Base-by-base conservation (phyloP, 2,113 vertebrate genomes). In the Phylloscopus trochiloides region DNA sequence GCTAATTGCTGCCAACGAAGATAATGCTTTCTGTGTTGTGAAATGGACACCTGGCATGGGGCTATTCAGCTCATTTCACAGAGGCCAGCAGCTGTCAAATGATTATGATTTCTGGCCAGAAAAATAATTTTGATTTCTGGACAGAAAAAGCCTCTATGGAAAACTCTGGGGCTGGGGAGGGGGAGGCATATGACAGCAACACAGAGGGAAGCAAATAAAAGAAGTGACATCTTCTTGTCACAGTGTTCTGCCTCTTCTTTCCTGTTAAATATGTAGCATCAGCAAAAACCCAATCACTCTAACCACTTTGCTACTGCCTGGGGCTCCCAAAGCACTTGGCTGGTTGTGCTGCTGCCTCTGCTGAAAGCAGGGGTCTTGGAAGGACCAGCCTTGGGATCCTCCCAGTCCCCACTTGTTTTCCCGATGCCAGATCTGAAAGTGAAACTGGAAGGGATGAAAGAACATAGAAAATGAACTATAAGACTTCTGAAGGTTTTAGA, bases 21-120 rank as follows among this genome's bases (percentile, higher is more conserved):
- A 76, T 36, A 76, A 80, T 54, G 5, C 32, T 65, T 90, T 83
- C 83, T 76, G 50, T 52, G 87, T 28, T 85, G 84, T 66, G 62
- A 93, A 96, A 96, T 25, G 54, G 70, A 88, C 65, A 93, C 72
- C 82, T 95, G 96, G 89, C 94, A 82, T 15, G 16, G 48, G 52
- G 67, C 63, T 84, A 47, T 20, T 36, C 81, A 88, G 81, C 66
- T 91, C 48, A 36, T 92, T 80, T 88, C 73, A 79, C 83, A 61
- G 32, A 74, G 75, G 67, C 15, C 4, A 95, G 55, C 31, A 68
- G 38, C 36, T 94, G 92, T 92, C 91, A 95, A 92, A 77, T 6
- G 50, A 72, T 50, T n/a, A 22, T 22, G 28, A 90, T 71, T 92
- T 85, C 81, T 87, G 77, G 54, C 77, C 72, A 62, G 74, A 42